These are phyloP conservation scores for Lepidocolaptes lacrymiger DNA, from an alignment of 2,797 vertebrate genomes.

Conservation along the genomic window DNA sequence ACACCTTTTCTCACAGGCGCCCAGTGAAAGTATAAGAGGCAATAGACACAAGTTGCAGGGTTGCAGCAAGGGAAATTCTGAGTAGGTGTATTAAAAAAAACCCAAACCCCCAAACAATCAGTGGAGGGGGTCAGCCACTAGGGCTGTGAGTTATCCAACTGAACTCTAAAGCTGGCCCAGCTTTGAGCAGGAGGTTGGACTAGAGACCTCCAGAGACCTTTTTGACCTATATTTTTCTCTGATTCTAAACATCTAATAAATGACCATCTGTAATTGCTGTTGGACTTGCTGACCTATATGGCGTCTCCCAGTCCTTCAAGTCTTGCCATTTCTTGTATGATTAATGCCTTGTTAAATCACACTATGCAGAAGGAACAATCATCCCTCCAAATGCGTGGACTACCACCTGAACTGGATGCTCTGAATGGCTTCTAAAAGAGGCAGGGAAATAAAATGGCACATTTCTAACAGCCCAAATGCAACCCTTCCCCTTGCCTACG, in stretches of 20 bases:
- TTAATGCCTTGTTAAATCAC: conserved; percentile 5
- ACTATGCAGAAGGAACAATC: neutral
- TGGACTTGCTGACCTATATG: neutral
- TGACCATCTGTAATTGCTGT: neutral
- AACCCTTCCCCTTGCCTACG: rapidly evolving
- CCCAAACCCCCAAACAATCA: neutral
- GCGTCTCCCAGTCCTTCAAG: neutral
- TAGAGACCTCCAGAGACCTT: neutral
- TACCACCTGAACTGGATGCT: neutral
- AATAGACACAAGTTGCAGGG: neutral
- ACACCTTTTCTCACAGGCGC: neutral
- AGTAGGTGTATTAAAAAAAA: neutral
- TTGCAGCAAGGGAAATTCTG: neutral
- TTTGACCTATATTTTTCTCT: neutral
- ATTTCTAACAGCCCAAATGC: neutral
- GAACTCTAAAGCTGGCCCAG: neutral
- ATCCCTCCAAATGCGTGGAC: neutral
- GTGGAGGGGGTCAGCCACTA: neutral
- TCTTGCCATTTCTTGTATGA: neutral
- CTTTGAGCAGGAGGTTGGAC: neutral
- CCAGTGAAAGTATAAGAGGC: neutral
- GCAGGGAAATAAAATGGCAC: neutral
- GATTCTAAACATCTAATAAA: neutral
- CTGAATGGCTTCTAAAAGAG: conserved; percentile 4
- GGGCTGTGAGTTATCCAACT: neutral